A percentile compares a stretch with the other conserved stretches of the same genome.
Evolutionary conservation across 1,140 invertebrate species (phyloP).

Genomic region (Chironomus tepperi): DNA sequence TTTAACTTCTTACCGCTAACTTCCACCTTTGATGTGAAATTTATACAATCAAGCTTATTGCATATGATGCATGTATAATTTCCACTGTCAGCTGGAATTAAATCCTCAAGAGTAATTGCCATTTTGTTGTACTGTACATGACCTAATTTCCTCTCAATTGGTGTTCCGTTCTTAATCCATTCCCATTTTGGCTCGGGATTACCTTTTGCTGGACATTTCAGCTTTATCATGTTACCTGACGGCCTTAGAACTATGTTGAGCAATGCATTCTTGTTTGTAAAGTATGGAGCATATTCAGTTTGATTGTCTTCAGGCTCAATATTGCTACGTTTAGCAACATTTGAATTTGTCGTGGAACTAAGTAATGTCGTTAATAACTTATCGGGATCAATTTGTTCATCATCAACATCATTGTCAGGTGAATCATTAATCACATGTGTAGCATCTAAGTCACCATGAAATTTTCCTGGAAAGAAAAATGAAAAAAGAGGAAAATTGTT

Average conservation of each 20-base stretch:
- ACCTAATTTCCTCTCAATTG: constrained; percentile 49
- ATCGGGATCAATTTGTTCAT: constrained; percentile 28
- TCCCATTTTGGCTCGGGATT: constrained; percentile 67
- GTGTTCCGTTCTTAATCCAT: constrained; percentile 65
- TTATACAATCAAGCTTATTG: constrained; percentile 67
- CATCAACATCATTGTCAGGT: constrained; percentile 30
- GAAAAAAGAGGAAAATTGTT: no score
- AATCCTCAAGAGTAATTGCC: constrained; percentile 61
- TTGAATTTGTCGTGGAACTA: constrained; percentile 29
- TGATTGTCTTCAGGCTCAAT: constrained; percentile 25
- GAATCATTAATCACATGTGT: neutral
- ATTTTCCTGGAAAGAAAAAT: neutral
- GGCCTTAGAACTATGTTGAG: constrained; percentile 48
- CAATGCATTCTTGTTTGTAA: constrained; percentile 33
- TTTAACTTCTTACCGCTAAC: constrained; percentile 54
- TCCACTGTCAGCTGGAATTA: constrained; percentile 65
- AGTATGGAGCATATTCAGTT: constrained; percentile 25
- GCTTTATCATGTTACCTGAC: constrained; percentile 53
- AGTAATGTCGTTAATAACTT: constrained; percentile 31
- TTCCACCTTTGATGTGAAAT: constrained; percentile 61
- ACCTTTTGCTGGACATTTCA: constrained; percentile 59
- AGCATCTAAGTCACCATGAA: neutral
- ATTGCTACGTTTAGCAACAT: constrained; percentile 26
- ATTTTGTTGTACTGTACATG: constrained; percentile 51
- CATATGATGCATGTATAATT: constrained; percentile 80